A percentile compares a stretch with the other conserved stretches of the same genome.
phyloP scores from a whole-genome alignment of 35 echinoderm and acorn worm species.

The Heliocidaris tuberculata region DNA sequence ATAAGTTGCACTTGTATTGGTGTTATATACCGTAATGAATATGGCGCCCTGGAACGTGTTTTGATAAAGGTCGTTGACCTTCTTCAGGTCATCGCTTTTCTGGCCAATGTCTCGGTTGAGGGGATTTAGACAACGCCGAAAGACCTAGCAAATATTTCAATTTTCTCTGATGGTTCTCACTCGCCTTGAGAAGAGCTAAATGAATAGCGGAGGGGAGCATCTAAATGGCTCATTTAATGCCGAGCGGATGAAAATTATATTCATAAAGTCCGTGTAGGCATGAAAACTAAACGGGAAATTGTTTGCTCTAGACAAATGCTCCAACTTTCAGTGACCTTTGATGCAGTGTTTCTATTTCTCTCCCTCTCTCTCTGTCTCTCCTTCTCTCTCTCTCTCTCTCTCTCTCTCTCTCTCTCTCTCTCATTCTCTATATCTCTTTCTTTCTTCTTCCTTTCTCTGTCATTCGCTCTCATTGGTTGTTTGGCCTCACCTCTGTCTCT shows the following conservation, averaged over 20 bases:
- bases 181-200: neutral
- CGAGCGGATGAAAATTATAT: neutral
- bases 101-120: neutral
- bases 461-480: neutral
- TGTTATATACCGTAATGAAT: neutral
- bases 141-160: neutral
- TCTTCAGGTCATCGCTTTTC: neutral
- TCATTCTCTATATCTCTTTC: neutral
- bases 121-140: neutral
- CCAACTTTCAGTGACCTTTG: neutral
- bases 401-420: neutral
- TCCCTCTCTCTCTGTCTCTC: neutral
- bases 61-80: neutral
- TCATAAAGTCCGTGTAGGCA: neutral
- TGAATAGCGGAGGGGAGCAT: neutral
- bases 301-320: neutral
- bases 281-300: neutral
- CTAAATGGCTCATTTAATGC: neutral
- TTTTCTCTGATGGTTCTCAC: neutral
- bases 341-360: too few species aligned
- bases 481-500: too few species aligned
- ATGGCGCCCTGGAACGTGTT: neutral
- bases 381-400: neutral
- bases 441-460: neutral
- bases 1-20: neutral